Evolutionary conservation across 2,113 vertebrate species (phyloP).

Genomic region (Cynoglossus semilaevis): DNA sequence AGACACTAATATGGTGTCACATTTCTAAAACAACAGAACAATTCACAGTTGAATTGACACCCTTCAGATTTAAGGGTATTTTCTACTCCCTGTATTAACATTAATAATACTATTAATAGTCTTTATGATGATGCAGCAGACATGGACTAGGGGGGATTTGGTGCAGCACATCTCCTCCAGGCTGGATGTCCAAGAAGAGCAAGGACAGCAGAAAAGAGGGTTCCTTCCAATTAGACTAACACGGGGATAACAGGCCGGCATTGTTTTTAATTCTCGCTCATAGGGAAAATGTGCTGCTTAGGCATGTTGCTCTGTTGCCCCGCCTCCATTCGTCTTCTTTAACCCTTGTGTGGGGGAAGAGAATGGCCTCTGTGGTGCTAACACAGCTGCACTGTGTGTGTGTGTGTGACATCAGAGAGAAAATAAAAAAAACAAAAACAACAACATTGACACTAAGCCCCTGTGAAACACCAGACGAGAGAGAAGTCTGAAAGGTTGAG

Average conservation of each 20-base stretch:
- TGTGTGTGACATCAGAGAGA: slow-evolving; percentile 26
- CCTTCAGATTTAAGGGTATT: neutral
- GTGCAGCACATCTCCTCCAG: slow-evolving; percentile 48
- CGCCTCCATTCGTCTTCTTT: slow-evolving; percentile 72
- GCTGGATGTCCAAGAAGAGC: slow-evolving; percentile 52
- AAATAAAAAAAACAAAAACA: slow-evolving; percentile 15
- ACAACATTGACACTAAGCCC: slow-evolving; percentile 6
- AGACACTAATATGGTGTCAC: neutral
- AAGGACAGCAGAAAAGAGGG: slow-evolving; percentile 63
- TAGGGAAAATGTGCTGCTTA: slow-evolving; percentile 69
- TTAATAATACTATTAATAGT: slow-evolving; percentile 31
- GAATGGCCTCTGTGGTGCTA: slow-evolving; percentile 54
- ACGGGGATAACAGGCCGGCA: slow-evolving; percentile 65
- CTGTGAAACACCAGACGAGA: neutral
- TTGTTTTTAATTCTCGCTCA: slow-evolving; percentile 76
- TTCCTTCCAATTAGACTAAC: slow-evolving; percentile 73
- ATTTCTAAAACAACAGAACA: too few species aligned
- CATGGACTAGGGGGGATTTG: slow-evolving; percentile 37
- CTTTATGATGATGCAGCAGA: slow-evolving; percentile 38
- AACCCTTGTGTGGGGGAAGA: slow-evolving; percentile 69
- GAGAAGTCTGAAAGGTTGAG: neutral
- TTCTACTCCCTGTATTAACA: slow-evolving; percentile 27
- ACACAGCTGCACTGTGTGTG: slow-evolving; percentile 51
- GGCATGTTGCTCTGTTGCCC: slow-evolving; percentile 62
- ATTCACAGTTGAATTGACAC: too few species aligned